Evolutionary conservation across 2,797 vertebrate genomes (phyloP), one percentile per base, ranked within the genome.

Genomic region (Selene dorsalis): DNA sequence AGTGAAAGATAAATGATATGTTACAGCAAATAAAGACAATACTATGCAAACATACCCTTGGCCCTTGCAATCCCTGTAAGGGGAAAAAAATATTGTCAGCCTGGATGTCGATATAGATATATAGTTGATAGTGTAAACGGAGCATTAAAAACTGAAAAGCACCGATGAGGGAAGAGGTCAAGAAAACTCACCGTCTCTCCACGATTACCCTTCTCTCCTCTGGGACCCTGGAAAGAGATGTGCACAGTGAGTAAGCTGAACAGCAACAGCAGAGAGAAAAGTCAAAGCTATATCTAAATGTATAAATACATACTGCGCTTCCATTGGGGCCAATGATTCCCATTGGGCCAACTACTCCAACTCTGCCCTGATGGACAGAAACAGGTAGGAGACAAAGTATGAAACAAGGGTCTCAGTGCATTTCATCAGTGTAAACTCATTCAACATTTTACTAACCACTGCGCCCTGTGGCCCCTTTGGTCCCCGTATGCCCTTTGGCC

Each of bases 401-500:
- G 6, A 82, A 77, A 69, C 1, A 28, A 9, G n/a, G 2, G 16
- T 11, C 50, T 63, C 16, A 28, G 8, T 47, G 17, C 4, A 50
- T 69, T 78, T 65, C 6, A 66, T 55, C 20, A 14, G 8, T 62
- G 38, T n/a, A 6, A 59, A 50, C 13, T 41, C n/a, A 0, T 56
- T 74, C 20, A 47, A 4, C 4, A 5, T 7, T 72, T 20, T 50
- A 87, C 95, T 96, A 86, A 98, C 97, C 96, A 96, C 95, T 82
- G 93, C 70, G 47, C 98, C 98, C 0, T 95, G 95, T 0, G 97
- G 96, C 18, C 98, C 97, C 84, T 96, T 98, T 26, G 97, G 96
- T 74, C 98, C 98, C 82, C 94, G 95, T 83, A 96, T 96, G 81
- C 97, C 98, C 89, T 97, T 98, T 90, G 95, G 96, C 63, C 98